Base-by-base conservation (phyloP, 2,113 vertebrate species). In the Tachysurus fulvidraco region DNA sequence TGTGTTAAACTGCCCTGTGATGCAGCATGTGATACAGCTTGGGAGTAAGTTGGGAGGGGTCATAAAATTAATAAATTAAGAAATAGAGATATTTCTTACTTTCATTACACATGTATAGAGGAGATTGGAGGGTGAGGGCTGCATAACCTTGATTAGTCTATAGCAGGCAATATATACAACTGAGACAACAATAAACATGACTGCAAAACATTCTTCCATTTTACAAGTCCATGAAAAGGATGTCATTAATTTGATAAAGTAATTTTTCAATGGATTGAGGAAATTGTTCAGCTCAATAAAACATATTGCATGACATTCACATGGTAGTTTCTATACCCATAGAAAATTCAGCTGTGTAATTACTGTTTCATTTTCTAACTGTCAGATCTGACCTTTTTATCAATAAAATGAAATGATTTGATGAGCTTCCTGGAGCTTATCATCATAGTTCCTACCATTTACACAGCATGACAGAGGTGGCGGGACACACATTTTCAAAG, bases 311-410 rank as follows among this genome's bases (percentile, higher is more conserved):
- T 79, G 84, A 54, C 46, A 65, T 85, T 64, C 23, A 23, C 21
- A 73, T 44, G 21, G 17, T 57, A 73, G 36, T 30, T 19, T 13
- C 46, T 64, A 65, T 19, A 50, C 13, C 14, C 25, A 60, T 13
- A 14, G 28, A 28, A 54, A 64, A 41, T 78, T 78, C 57, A 78
- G 23, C 59, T 60, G 25, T 54, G n/a, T 60, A 60, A 78, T 85
- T 78, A 77, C 5, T 9, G 44, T 65, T 54, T 60, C 67, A 84
- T 74, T 73, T 73, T 84, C 44, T 28, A 78, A 65, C 73, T 21
- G 59, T 78, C 84, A 78, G 59, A 65, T 41, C 54, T 65, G 73
- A 62, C 57, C 36, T 78, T 78, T 85, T 78, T 60, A 78, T 78
- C 50, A 62, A 85, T 77, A 21, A 77, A 76, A 85, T 30, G 17